A percentile compares a stretch with the other conserved stretches of the same genome.
Evolutionary conservation across 2,113 vertebrate species (phyloP).

Genomic region (Stegostoma tigrinum): DNA sequence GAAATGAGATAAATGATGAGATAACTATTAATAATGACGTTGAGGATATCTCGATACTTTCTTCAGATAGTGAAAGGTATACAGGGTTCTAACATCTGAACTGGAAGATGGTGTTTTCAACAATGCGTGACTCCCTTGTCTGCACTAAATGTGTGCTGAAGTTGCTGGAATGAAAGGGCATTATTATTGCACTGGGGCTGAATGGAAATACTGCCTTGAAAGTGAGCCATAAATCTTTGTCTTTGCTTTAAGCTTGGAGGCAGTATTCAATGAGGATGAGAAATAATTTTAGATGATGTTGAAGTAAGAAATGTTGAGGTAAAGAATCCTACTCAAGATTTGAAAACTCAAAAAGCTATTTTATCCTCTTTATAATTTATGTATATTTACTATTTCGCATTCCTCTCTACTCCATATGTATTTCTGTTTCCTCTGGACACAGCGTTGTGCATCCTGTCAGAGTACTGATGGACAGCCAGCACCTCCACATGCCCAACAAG

Average conservation of each 20-base stretch:
- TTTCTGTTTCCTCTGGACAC: conserved; percentile 59
- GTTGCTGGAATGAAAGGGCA: not conserved
- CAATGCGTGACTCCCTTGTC: not conserved
- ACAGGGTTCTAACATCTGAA: not conserved
- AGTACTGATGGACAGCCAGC: conserved; percentile 41
- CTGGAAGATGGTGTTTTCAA: not conserved
- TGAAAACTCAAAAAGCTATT: not conserved
- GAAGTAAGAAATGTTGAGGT: not conserved
- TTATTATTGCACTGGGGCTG: not conserved
- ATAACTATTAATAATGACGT: not conserved
- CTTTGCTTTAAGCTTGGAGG: not conserved
- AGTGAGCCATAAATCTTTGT: not conserved
- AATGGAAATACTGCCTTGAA: not conserved
- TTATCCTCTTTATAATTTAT: not conserved
- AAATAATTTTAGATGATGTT: not conserved
- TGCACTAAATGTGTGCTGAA: not conserved
- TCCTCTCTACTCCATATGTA: conserved; percentile 60
- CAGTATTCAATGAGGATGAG: not conserved
- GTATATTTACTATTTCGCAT: conserved; percentile 39
- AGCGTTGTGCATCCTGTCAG: conserved; percentile 62
- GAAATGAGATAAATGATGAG: not conserved
- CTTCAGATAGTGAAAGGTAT: not conserved
- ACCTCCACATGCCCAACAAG: conserved; percentile 50
- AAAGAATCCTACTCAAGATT: not conserved
- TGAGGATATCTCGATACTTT: not conserved